phyloP scores from a whole-genome alignment of 2,113 vertebrate genomes.

The Conger conger region DNA sequence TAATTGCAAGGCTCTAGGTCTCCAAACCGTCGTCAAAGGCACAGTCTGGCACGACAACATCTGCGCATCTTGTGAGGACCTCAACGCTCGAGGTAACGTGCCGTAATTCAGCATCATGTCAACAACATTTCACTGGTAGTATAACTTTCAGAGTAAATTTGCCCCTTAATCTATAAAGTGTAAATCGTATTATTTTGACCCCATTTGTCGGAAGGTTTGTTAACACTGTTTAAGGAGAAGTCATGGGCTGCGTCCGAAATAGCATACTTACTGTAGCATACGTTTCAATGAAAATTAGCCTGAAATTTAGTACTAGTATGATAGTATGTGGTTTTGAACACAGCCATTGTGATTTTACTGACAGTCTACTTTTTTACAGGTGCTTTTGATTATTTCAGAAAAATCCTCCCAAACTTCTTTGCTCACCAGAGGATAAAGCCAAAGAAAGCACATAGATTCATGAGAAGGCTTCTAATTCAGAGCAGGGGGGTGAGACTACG shows the following conservation, averaged over 20 bases:
- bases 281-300: too few relatives aligned
- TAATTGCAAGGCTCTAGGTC: conserved; percentile 39
- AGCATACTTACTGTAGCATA: too few relatives aligned
- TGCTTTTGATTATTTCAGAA: conserved; percentile 14
- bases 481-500: conserved; percentile 7
- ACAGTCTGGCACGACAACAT: conserved; percentile 43
- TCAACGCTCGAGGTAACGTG: conserved; percentile 47
- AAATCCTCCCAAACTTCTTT: conserved; percentile 46
- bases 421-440: conserved; percentile 21
- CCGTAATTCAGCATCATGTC: not conserved
- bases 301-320: too few relatives aligned
- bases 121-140: not conserved
- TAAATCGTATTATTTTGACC: too few relatives aligned
- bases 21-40: conserved; percentile 39
- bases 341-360: not conserved
- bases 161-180: too few relatives aligned
- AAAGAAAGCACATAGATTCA: conserved; percentile 43
- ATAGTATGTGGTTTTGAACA: too few relatives aligned
- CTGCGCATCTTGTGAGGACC: conserved; percentile 57
- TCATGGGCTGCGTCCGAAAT: too few relatives aligned
- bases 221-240: too few relatives aligned
- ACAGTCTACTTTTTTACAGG: conserved; percentile 35
- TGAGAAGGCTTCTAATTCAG: conserved; percentile 30
- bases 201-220: too few relatives aligned
- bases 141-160: too few relatives aligned